Base-by-base conservation (phyloP, 1,140 invertebrate genomes). In the Wiebesia pumilae region DNA sequence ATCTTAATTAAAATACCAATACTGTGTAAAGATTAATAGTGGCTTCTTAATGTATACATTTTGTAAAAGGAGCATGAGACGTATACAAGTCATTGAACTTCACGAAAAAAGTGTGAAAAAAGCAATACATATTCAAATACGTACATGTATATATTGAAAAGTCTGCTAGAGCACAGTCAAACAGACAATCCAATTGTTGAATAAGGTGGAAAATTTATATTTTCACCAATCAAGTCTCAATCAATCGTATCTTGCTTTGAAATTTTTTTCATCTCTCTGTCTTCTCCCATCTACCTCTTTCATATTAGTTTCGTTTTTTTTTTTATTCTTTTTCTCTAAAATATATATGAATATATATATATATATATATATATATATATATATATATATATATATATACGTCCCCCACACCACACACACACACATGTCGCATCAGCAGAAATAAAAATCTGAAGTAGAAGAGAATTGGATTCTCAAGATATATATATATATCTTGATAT, bases 401-500 rank as follows among this genome's bases (percentile, higher is more conserved):
- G 14, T 24, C 3, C n/a, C n/a, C n/a, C n/a, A n/a, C n/a, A n/a
- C n/a, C 9, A 27, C 40, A 54, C 21, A 58, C 21, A 38, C 35
- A 69, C 30, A 69, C 51, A 21, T n/a, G 62, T 19, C 47, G 65
- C 19, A 73, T 73, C 43, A 67, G 16, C 40, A 67, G 38, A 30
- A 81, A 80, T 75, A 75, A 84, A 81, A 87, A 80, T 84, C 81
- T 73, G 51, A 67, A 80, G 40, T 47, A 71, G 30, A 27, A n/a
- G 47, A 65, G 81, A 87, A 84, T 84, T 84, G 77, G 86, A 84
- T 87, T 77, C 51, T 62, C 58, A 65, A 62, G 47, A 71, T 81
- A 83, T 73, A 79, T 81, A 83, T 73, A 79, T 84, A 80, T 82
- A 85, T 82, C 79, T 83, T 40, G 83, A 85, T 85, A 87, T 87